Percentiles rank a stretch among this genome's conserved stretches.
Evolutionary conservation across 1,140 invertebrate species (phyloP).

Genomic region (Stegodyphus dumicola): DNA sequence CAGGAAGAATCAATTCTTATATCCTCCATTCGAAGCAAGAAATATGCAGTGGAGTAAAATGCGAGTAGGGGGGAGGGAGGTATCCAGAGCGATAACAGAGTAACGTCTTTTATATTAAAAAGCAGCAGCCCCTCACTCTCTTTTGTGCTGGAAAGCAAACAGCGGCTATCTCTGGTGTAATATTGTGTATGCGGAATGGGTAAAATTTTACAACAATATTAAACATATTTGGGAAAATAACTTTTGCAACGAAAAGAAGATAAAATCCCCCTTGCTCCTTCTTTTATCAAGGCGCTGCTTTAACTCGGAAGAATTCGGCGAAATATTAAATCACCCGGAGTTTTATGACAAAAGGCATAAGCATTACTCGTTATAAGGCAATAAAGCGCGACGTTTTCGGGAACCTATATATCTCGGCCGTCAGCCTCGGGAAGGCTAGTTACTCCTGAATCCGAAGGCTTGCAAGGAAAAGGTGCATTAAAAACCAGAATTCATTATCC

Average conservation of each 20-base stretch:
- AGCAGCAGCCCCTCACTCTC: slow-evolving; percentile 27
- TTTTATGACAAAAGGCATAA: slow-evolving; percentile 62
- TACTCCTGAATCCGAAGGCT: slow-evolving; percentile 58
- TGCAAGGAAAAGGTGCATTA: slow-evolving; percentile 60
- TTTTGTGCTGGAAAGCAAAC: slow-evolving; percentile 53
- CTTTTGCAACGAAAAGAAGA: slow-evolving; percentile 61
- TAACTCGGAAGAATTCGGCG: slow-evolving; percentile 61
- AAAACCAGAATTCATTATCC: slow-evolving; percentile 61
- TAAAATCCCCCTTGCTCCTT: slow-evolving; percentile 54
- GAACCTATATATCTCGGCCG: slow-evolving; percentile 61
- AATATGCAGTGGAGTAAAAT: slow-evolving; percentile 48
- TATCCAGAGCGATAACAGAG: slow-evolving; percentile 37
- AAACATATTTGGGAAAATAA: slow-evolving; percentile 62
- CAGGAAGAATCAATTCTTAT: slow-evolving; percentile 56
- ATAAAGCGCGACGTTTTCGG: slow-evolving; percentile 59
- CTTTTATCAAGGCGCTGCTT: slow-evolving; percentile 58
- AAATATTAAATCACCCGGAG: slow-evolving; percentile 61
- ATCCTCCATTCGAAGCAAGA: slow-evolving; percentile 37
- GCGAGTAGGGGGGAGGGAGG: neutral
- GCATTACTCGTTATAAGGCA: slow-evolving; percentile 61
- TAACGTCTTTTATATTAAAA: slow-evolving; percentile 59
- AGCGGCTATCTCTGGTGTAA: slow-evolving; percentile 58
- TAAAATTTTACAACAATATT: slow-evolving; percentile 61
- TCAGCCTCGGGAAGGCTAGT: slow-evolving; percentile 53
- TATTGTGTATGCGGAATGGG: slow-evolving; percentile 61